Percentiles rank a stretch among this genome's conserved stretches.
Evolutionary conservation across 2,888 invertebrate species (phyloP).

Genomic region (Drosophila colorata): DNA sequence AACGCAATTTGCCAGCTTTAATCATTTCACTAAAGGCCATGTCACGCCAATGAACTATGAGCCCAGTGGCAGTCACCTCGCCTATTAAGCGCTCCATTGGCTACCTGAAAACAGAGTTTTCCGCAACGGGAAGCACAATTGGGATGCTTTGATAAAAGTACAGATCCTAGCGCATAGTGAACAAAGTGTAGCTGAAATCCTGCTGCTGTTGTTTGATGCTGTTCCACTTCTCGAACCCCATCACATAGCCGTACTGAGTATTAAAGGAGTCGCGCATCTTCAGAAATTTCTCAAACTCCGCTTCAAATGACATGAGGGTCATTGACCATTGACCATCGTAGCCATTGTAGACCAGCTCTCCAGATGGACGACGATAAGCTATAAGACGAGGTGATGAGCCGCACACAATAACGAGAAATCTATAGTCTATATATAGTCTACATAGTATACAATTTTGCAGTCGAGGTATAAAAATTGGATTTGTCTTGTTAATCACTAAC

Average conservation of each 20-base stretch:
- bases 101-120: constrained; percentile 72
- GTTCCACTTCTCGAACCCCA: constrained; percentile 63
- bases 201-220: constrained; percentile 76
- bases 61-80: constrained; percentile 62
- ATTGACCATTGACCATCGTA: too few relatives aligned
- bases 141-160: constrained; percentile 72
- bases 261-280: constrained; percentile 67
- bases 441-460: constrained; percentile 51
- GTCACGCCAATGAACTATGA: constrained; percentile 53
- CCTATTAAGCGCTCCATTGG: constrained; percentile 63
- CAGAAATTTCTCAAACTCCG: constrained; percentile 56
- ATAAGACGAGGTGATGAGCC: constrained; percentile 76
- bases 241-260: constrained; percentile 70
- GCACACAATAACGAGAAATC: constrained; percentile 61
- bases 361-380: constrained; percentile 41
- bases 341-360: constrained; percentile 55
- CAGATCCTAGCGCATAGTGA: constrained; percentile 64
- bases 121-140: constrained; percentile 66
- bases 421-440: too few relatives aligned
- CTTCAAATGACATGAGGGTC: constrained; percentile 68
- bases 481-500: constrained; percentile 19
- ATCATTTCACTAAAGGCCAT: constrained; percentile 68
- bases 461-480: constrained; percentile 52
- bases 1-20: constrained; percentile 53
- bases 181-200: constrained; percentile 69